Evolutionary conservation across 2,888 invertebrate species (phyloP), one percentile per base, ranked within the genome.

Genomic region (Cephus runcator): DNA sequence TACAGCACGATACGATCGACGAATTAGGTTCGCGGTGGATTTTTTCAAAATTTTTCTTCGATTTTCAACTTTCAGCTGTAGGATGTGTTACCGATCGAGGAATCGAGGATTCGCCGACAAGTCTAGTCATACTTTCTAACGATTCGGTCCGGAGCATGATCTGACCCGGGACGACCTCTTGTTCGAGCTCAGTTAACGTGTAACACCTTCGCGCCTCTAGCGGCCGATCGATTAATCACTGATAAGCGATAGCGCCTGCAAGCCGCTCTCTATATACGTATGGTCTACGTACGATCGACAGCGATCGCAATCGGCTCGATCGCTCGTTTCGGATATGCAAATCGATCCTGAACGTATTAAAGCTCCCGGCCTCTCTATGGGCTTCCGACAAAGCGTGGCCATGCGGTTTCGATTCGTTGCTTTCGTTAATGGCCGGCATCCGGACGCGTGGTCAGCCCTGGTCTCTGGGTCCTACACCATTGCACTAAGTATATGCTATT

Each of bases 41-140:
- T 9, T 56, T 12, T 40, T 4, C 0, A 6, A 15, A 40, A 15
- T 40, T 40, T 6, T 56, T 9, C 23, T 23, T 56, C 40, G 6
- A 56, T 56, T 56, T 23, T 56, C 1, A 23, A 23, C 6, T 56
- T 56, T 1, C 1, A 9, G 9, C 9, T 23, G 4, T 23, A 3
- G 2, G 2, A 23, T 3, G 56, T 56, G 23, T 56, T 56, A 56
- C 56, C 23, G 56, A 56, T 33, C 6, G 31, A 12, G 71, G 71
- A 71, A 71, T 71, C 33, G 31, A 31, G 71, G 71, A 71, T 71
- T 34, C 33, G 71, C 71, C 31, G 69, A 33, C 69, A 31, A 83
- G 81, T 79, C 74, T 77, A 83, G 81, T 80, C 84, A 80, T 78
- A 88, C 90, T 90, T 90, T 90, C 90, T 90, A 89, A 90, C 90